phyloP scores from a whole-genome alignment of 2,797 vertebrate genomes.

The Rallus crepitans region DNA sequence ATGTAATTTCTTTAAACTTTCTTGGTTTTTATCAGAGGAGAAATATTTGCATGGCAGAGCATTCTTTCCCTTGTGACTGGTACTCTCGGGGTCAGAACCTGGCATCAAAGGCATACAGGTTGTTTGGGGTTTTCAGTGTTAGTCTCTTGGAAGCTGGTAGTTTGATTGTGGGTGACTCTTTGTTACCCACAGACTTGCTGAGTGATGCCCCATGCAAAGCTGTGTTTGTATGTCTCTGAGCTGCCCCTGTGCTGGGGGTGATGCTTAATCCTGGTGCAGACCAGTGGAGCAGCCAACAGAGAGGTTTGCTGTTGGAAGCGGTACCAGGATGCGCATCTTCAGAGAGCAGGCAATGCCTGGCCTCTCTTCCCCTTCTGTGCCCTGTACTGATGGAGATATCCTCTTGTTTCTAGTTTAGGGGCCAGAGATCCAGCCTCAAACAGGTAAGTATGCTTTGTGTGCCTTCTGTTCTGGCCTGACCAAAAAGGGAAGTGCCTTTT shows the following conservation, averaged over 20 bases:
- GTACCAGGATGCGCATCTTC: neutral
- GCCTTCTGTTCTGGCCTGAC: neutral
- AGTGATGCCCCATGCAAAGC: neutral
- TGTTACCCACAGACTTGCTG: neutral
- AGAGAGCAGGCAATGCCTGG: rapidly evolving
- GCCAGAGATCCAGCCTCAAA: neutral
- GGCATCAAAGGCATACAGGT: neutral
- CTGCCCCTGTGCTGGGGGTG: neutral
- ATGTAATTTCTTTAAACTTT: neutral
- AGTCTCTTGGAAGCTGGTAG: neutral
- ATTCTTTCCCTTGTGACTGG: neutral
- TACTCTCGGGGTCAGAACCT: neutral
- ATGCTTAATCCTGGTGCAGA: neutral
- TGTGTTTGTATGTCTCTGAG: rapidly evolving
- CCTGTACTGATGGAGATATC: neutral
- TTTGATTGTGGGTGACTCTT: neutral
- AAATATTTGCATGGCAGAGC: neutral
- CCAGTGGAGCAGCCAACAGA: no score
- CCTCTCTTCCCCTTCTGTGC: neutral
- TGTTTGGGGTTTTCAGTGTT: no score
- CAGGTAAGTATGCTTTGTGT: neutral
- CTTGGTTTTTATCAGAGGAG: neutral
- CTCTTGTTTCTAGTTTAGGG: neutral
- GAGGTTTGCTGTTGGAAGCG: neutral
- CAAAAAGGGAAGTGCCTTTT: neutral